These are phyloP conservation scores for Leptopilina drosophilae DNA, from an alignment of 2,888 invertebrate genomes.

Conservation along the genomic window DNA sequence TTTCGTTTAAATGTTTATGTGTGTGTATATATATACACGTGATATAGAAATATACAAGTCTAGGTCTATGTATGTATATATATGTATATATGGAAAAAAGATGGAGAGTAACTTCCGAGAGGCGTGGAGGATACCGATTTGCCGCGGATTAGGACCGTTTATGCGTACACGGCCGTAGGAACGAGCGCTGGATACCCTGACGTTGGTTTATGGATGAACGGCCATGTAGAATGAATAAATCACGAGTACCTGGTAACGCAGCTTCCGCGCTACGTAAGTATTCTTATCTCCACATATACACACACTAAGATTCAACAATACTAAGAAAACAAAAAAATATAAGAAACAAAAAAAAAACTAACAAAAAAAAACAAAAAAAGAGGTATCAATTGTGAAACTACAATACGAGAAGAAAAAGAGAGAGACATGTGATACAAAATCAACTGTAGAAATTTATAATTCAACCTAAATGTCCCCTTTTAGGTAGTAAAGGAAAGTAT, in stretches of 20 bases:
- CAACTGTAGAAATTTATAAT: too few relatives aligned
- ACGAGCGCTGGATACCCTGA: constrained; percentile 43
- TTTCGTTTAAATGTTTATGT: too few relatives aligned
- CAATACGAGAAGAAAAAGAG: too few relatives aligned
- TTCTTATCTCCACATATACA: constrained; percentile 19
- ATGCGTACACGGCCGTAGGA: constrained; percentile 53
- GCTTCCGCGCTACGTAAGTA: constrained; percentile 52
- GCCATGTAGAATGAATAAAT: constrained; percentile 62
- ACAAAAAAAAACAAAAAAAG: neutral
- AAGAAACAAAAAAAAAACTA: neutral
- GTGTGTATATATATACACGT: constrained; percentile 23
- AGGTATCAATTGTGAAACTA: neutral
- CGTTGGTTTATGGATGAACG: constrained; percentile 62
- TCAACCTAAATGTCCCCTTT: too few relatives aligned
- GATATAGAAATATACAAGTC: constrained; percentile 4
- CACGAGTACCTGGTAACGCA: constrained; percentile 55
- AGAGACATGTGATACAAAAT: too few relatives aligned
- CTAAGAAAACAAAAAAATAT: neutral
- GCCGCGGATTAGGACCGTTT: constrained; percentile 60
- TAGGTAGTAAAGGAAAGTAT: too few relatives aligned
- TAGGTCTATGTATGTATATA: neutral
- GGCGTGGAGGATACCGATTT: constrained; percentile 60
- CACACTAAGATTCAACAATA: neutral
- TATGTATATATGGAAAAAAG: constrained; percentile 50
- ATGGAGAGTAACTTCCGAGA: constrained; percentile 50